Conservation (phyloP, 2,113 vertebrate species). For the Engraulis encrasicolus region DNA sequence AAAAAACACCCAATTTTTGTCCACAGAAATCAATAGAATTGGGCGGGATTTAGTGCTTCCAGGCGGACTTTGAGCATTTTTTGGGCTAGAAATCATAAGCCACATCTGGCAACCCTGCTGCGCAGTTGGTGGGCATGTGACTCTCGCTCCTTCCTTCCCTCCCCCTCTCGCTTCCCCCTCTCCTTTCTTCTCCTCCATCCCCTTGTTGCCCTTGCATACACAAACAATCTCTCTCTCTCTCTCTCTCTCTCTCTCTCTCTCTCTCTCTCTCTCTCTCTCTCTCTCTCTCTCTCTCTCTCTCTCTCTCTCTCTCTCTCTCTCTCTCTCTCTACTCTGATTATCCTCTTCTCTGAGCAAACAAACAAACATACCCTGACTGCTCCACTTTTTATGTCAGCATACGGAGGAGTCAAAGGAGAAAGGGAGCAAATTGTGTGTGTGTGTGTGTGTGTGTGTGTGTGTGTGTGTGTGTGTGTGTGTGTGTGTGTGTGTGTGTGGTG, state of each 20-base stretch:
- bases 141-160: background rate
- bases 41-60: no score
- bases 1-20: no score
- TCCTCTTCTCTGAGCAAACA: slow-evolving; percentile 27
- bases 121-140: background rate
- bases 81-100: no score
- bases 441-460: no score
- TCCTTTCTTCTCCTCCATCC: background rate
- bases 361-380: background rate
- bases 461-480: no score
- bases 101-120: no score
- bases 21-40: no score
- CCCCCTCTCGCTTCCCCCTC: background rate
- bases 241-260: no score
- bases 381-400: background rate
- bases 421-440: no score
- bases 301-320: background rate
- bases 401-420: background rate
- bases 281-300: background rate
- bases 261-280: background rate
- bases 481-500: background rate
- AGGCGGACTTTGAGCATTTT: no score
- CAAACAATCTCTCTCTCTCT: no score
- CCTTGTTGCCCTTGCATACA: background rate
- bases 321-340: background rate